Percentiles rank a stretch among this genome's conserved stretches.
These are phyloP conservation scores for Oncopeltus fasciatus DNA, from an alignment of 1,140 invertebrate species.

Conservation along the genomic window DNA sequence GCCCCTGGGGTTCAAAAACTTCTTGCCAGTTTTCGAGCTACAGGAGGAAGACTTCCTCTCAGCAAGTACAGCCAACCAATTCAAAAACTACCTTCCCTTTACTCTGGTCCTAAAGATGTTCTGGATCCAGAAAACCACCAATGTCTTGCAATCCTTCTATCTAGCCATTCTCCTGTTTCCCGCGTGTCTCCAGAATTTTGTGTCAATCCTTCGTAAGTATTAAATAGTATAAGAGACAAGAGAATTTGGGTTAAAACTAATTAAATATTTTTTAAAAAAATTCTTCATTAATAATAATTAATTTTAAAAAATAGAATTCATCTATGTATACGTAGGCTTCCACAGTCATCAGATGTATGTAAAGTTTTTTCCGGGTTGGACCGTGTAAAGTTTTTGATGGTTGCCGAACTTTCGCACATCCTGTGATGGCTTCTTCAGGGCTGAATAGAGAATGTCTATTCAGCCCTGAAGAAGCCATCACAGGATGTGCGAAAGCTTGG, in stretches of 20 bases:
- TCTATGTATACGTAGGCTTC: too few species aligned
- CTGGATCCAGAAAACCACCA: slow-evolving; percentile 80
- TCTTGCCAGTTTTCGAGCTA: slow-evolving; percentile 72
- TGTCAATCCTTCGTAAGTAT: slow-evolving; percentile 65
- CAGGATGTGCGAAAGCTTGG: too few species aligned
- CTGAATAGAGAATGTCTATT: too few species aligned
- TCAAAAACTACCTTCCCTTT: neutral
- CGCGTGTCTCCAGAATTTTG: slow-evolving; percentile 73
- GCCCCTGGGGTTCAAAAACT: slow-evolving; percentile 48
- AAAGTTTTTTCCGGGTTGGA: too few species aligned
- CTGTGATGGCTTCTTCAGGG: too few species aligned
- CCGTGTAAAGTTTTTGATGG: too few species aligned
- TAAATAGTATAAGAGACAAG: too few species aligned
- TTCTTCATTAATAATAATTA: neutral
- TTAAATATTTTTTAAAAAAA: neutral
- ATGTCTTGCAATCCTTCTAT: slow-evolving; percentile 74
- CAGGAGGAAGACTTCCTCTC: slow-evolving; percentile 51
- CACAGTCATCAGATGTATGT: too few species aligned
- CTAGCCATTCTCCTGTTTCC: slow-evolving; percentile 72
- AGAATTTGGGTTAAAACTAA: too few species aligned
- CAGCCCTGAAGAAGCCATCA: too few species aligned
- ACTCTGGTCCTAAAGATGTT: slow-evolving; percentile 45
- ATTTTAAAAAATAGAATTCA: neutral
- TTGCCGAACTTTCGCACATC: too few species aligned
- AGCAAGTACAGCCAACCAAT: neutral